A percentile compares a stretch with the other conserved stretches of the same genome.
phyloP scores from a whole-genome alignment of 1,140 invertebrate genomes.

The Drosophila burlai region DNA sequence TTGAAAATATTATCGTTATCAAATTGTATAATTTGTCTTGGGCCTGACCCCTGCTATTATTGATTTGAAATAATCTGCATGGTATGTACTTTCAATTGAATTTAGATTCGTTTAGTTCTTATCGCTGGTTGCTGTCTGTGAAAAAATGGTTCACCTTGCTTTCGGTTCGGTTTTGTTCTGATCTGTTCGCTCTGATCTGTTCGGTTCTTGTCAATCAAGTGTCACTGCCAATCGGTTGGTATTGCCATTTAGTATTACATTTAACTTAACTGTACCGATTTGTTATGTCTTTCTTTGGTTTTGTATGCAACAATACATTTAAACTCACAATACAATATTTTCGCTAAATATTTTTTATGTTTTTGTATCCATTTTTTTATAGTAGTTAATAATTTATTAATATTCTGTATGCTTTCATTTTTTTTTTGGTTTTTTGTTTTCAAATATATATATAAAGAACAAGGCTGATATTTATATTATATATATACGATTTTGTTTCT shows the following conservation, averaged over 20 bases:
- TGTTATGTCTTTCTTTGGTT: constrained; percentile 55
- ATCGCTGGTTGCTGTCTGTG: constrained; percentile 62
- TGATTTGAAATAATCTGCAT: constrained; percentile 62
- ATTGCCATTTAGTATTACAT: constrained; percentile 45
- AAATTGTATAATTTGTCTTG: constrained; percentile 62
- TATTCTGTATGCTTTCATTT: constrained; percentile 69
- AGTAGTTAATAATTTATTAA: constrained; percentile 83
- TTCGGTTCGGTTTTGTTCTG: constrained; percentile 19
- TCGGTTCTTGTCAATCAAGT: constrained; percentile 28
- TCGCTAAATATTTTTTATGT: constrained; percentile 80
- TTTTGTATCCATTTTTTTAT: constrained; percentile 69
- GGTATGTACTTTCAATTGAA: constrained; percentile 36
- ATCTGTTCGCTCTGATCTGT: constrained; percentile 3
- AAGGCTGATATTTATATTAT: constrained; percentile 82
- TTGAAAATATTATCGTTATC: constrained; percentile 62
- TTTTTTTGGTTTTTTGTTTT: constrained; percentile 59
- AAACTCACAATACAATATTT: constrained; percentile 84
- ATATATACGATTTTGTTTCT: constrained; percentile 59
- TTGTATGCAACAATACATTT: constrained; percentile 79
- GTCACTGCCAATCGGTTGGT: constrained; percentile 50
- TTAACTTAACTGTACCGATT: constrained; percentile 47
- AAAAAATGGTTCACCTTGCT: constrained; percentile 36
- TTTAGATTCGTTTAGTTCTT: constrained; percentile 38
- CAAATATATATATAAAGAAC: constrained; percentile 82
- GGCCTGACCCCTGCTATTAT: constrained; percentile 47